These are phyloP conservation scores for Oryzias curvinotus DNA, from an alignment of 2,113 vertebrate species.

Conservation along the genomic window DNA sequence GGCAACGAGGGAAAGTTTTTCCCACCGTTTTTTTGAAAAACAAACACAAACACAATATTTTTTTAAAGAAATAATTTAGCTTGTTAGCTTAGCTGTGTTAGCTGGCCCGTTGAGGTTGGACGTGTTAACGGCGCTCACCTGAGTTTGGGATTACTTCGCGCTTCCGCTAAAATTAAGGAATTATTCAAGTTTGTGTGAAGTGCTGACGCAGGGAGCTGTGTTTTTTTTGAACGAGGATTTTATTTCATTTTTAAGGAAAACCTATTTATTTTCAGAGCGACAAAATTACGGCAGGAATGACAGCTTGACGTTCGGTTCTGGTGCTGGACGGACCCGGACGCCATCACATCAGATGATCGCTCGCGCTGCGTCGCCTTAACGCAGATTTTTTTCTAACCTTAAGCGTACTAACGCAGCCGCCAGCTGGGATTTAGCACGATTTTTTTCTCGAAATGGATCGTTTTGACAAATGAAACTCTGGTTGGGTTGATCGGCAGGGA, in stretches of 20 bases:
- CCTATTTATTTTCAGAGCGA: not conserved
- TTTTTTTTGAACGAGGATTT: not conserved
- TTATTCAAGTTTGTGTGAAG: constrained; percentile 59
- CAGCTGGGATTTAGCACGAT: not conserved
- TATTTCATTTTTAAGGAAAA: not conserved
- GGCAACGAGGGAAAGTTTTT: constrained; percentile 64
- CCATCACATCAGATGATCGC: constrained; percentile 72
- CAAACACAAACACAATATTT: too few relatives aligned
- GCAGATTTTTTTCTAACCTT: constrained; percentile 5
- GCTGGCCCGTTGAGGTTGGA: constrained; percentile 13
- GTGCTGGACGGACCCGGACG: constrained; percentile 64
- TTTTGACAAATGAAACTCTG: not conserved
- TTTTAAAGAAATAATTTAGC: constrained; percentile 41
- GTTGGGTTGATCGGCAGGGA: constrained; percentile 19
- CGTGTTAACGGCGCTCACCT: constrained; percentile 47
- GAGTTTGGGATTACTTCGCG: constrained; percentile 24
- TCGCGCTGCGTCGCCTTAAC: constrained; percentile 22
- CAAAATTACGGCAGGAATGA: constrained; percentile 4
- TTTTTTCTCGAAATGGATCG: not conserved
- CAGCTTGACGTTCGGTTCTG: constrained; percentile 56
- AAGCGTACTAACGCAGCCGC: not conserved
- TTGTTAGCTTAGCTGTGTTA: constrained; percentile 37
- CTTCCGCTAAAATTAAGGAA: not conserved
- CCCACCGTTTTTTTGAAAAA: not conserved
- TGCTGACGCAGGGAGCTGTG: not conserved